Conservation (phyloP, 2,797 vertebrate genomes). For the Cirrhinus mrigala region DNA sequence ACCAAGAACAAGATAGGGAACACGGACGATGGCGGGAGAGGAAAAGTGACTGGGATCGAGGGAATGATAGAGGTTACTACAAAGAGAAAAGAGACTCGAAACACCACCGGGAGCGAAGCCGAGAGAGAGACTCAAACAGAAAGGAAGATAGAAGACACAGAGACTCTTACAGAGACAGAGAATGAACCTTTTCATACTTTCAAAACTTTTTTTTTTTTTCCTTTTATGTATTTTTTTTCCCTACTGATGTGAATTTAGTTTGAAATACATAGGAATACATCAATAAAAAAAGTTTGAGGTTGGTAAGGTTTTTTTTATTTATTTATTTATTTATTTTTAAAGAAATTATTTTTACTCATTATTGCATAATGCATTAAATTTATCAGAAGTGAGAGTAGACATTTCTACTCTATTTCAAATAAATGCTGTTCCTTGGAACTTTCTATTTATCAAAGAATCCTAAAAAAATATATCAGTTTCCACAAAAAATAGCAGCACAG, state of each 20-base stretch:
- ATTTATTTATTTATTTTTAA: no score
- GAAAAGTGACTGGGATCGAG: constrained; percentile 79
- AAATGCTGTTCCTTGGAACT: background rate
- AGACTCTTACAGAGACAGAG: constrained; percentile 43
- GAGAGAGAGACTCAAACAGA: constrained; percentile 53
- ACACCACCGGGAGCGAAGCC: constrained; percentile 69
- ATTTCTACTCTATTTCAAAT: background rate
- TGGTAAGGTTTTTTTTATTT: background rate
- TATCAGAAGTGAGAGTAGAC: background rate
- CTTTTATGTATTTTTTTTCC: background rate
- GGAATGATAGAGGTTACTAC: constrained; percentile 66
- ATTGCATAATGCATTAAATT: background rate
- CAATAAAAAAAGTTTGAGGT: no score
- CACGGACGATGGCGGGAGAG: constrained; percentile 75
- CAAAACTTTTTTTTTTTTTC: background rate
- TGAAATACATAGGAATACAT: no score
- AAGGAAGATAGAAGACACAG: constrained; percentile 48
- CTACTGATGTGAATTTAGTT: background rate
- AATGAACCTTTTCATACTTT: constrained; percentile 22
- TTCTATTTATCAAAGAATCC: background rate
- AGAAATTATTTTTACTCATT: background rate
- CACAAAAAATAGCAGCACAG: background rate
- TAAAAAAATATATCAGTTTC: background rate
- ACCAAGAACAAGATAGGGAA: constrained; percentile 73
- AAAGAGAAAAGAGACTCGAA: constrained; percentile 76